These are phyloP conservation scores for Chloroceryle inda DNA, from an alignment of 2,797 vertebrate species.

Conservation along the genomic window DNA sequence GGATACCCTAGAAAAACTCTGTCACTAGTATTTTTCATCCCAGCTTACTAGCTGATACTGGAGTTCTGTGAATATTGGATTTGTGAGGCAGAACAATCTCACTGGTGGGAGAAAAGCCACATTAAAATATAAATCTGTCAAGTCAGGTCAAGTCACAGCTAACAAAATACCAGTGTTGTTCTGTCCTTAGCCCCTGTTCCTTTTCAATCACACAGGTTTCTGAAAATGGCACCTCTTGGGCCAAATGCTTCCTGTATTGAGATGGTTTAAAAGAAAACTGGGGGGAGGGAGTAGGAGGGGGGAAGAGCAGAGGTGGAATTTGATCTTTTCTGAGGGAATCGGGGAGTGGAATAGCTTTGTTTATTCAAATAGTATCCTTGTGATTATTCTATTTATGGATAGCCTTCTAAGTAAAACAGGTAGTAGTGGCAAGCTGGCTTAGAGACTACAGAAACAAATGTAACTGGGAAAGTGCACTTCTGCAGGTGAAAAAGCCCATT, in stretches of 20 bases:
- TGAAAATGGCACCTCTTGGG: background rate
- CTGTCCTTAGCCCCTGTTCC: background rate
- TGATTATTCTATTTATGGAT: background rate
- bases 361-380: background rate
- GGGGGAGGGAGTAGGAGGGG: background rate
- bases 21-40: constrained; percentile 24
- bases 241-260: background rate
- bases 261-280: background rate
- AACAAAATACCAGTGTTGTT: constrained; percentile 20
- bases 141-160: constrained; percentile 45
- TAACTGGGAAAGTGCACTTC: background rate
- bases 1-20: constrained; percentile 4
- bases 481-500: constrained; percentile 34
- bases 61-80: constrained; percentile 45
- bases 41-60: background rate
- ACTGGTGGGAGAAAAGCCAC: constrained; percentile 46
- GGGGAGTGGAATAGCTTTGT: background rate
- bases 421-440: background rate
- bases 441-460: background rate
- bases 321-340: background rate
- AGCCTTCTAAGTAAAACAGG: background rate
- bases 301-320: background rate
- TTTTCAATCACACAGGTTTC: background rate
- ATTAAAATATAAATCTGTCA: constrained; percentile 57
- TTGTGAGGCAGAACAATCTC: constrained; percentile 52